Conservation (phyloP, 2,113 vertebrate species). For the Boleophthalmus pectinirostris region DNA sequence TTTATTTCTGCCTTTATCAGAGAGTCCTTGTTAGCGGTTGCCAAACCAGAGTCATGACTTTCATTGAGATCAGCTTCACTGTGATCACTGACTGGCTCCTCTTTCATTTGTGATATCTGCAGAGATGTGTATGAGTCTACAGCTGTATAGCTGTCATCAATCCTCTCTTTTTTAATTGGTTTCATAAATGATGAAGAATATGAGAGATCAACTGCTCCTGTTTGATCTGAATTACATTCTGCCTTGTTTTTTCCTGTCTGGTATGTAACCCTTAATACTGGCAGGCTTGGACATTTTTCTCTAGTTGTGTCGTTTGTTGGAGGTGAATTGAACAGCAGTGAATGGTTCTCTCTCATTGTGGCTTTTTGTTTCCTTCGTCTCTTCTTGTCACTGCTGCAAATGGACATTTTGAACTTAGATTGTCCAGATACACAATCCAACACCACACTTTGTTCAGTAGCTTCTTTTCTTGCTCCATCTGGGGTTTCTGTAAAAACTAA, state of each 20-base stretch:
- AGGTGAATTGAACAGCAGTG: slow-evolving; percentile 6
- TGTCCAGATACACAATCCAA: slow-evolving; percentile 34
- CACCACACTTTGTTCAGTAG: not conserved
- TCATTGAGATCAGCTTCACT: slow-evolving; percentile 50
- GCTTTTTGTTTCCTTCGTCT: slow-evolving; percentile 48
- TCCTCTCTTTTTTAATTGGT: slow-evolving; percentile 58
- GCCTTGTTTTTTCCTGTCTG: slow-evolving; percentile 45
- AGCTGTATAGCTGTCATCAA: slow-evolving; percentile 22
- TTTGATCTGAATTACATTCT: slow-evolving; percentile 55
- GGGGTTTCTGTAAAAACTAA: slow-evolving; percentile 33
- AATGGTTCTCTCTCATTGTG: slow-evolving; percentile 13
- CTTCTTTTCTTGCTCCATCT: slow-evolving; percentile 19
- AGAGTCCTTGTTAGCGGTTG: slow-evolving; percentile 27
- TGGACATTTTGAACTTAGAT: slow-evolving; percentile 50
- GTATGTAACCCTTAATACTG: not conserved
- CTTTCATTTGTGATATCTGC: slow-evolving; percentile 16
- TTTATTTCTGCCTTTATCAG: slow-evolving; percentile 48
- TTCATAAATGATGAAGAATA: slow-evolving; percentile 49
- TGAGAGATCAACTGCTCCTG: slow-evolving; percentile 62
- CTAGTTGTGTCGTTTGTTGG: slow-evolving; percentile 18
- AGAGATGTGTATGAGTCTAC: slow-evolving; percentile 27
- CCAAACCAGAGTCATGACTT: slow-evolving; percentile 48
- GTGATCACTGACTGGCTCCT: slow-evolving; percentile 25
- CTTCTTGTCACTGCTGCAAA: slow-evolving; percentile 66
- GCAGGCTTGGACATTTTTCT: not conserved